phyloP scores from a whole-genome alignment of 1,140 invertebrate genomes.

The Physella acuta region DNA sequence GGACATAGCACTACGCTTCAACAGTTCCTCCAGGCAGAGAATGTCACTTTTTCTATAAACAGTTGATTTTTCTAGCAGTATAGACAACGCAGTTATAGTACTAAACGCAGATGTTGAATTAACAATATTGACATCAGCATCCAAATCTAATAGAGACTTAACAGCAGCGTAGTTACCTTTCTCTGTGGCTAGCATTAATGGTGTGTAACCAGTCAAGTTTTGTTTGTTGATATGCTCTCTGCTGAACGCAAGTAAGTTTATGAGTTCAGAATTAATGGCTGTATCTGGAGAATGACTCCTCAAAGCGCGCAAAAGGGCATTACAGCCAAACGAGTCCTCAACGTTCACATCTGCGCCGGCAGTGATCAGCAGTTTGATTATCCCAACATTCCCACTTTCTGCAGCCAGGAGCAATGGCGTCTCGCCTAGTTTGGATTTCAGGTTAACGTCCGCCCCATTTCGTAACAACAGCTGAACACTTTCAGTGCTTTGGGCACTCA shows the following conservation, averaged over 20 bases:
- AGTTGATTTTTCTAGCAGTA: background rate
- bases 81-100: background rate
- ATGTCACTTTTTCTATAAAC: background rate
- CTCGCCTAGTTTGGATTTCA: background rate
- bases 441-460: background rate
- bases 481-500: background rate
- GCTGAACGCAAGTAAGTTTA: background rate
- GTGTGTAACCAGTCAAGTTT: background rate
- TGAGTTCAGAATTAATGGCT: no score
- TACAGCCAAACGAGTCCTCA: background rate
- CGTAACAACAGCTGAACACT: background rate
- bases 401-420: background rate
- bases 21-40: background rate
- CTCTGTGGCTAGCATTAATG: background rate
- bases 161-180: background rate
- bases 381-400: background rate
- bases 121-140: background rate
- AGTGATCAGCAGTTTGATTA: background rate
- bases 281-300: background rate
- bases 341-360: background rate
- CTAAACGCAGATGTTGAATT: background rate
- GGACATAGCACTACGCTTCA: background rate
- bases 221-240: background rate
- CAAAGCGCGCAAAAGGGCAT: background rate
- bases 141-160: background rate